phyloP scores from a whole-genome alignment of 2,888 invertebrate species.

The Phymatocera aterrima region DNA sequence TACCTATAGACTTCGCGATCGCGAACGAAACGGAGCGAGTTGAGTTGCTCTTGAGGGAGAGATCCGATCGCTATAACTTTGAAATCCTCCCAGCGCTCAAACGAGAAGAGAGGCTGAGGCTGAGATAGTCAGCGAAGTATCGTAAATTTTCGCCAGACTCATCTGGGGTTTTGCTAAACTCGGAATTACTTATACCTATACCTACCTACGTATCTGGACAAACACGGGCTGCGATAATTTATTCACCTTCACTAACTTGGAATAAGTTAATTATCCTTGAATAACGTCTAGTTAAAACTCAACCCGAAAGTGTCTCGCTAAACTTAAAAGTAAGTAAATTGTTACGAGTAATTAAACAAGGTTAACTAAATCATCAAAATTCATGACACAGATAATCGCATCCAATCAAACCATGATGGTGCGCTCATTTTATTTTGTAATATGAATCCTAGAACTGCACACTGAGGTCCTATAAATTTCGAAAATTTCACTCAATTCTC shows the following conservation, averaged over 20 bases:
- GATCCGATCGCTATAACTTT: conserved; percentile 37
- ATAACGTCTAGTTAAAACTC: background rate
- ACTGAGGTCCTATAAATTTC: no score
- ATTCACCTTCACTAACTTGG: background rate
- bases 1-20: conserved; percentile 35
- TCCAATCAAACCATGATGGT: background rate
- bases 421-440: background rate
- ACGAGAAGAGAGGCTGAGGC: conserved; percentile 15
- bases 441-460: background rate
- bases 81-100: conserved; percentile 9
- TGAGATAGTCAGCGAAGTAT: background rate
- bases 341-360: background rate
- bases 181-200: background rate
- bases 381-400: background rate
- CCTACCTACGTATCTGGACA: background rate
- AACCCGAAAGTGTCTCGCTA: background rate
- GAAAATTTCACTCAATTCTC: background rate
- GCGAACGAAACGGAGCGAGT: conserved; percentile 34
- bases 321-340: background rate
- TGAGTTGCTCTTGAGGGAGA: conserved; percentile 35
- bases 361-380: background rate
- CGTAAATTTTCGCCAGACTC: conserved; percentile 18
- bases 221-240: background rate
- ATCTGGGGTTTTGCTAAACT: background rate
- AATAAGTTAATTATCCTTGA: background rate